phyloP scores from a whole-genome alignment of 2,113 vertebrate species.

The Taxidea taxus region DNA sequence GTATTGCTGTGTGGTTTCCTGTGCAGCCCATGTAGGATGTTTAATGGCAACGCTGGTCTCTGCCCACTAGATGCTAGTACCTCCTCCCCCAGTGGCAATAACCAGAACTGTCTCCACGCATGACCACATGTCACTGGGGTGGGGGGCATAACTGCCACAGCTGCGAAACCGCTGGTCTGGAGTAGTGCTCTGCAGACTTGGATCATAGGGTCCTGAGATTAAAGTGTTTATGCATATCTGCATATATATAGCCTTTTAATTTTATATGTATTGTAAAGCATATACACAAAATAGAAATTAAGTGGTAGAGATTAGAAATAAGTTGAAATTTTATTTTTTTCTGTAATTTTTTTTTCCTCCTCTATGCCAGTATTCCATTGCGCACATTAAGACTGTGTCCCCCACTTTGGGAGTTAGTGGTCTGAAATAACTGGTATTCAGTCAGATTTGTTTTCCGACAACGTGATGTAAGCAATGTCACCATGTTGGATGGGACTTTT shows the following conservation, averaged over 20 bases:
- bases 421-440: not conserved
- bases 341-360: not conserved
- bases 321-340: not conserved
- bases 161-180: not conserved
- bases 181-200: not conserved
- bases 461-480: not conserved
- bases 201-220: not conserved
- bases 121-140: not conserved
- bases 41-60: not conserved
- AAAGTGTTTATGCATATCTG: not conserved
- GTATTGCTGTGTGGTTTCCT: not conserved
- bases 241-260: not conserved
- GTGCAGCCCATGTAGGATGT: not conserved
- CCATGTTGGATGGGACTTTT: not conserved
- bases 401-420: not conserved
- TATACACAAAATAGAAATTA: not conserved
- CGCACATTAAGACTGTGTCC: not conserved
- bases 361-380: not conserved
- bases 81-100: not conserved
- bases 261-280: not conserved
- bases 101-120: not conserved
- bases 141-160: not conserved
- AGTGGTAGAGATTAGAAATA: not conserved
- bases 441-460: not conserved
- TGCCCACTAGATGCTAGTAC: not conserved